Base-by-base conservation (phyloP, 2,888 invertebrate genomes). In the Merodon equestris region DNA sequence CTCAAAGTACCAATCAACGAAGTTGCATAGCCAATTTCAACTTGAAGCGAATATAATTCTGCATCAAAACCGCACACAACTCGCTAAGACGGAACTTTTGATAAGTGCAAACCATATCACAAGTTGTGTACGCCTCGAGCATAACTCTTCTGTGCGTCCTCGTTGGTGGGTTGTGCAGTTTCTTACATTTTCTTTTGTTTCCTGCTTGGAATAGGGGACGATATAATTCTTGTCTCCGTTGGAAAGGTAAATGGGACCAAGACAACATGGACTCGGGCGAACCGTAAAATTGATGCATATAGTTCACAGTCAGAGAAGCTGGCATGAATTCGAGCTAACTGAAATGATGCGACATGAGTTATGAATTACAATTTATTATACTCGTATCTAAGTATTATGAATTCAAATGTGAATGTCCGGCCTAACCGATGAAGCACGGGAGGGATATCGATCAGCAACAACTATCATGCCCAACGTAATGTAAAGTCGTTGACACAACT, bases 61-160 rank as follows among this genome's bases (percentile, higher is more conserved):
- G 27, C 27, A 27, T 4, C 27, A 27, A 27, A 27, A 27, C 27
- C 27, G 27, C 27, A 27, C 27, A 27, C 27, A 53, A 27, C 18
- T 40, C 10, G 13, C 0, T 3, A 19, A 13, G 19, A 14, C 42
- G 42, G 44, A 56, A 19, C 13, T 56, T 27, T 56, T 44, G 19
- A 56, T 44, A 56, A 44, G 13, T 18, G 12, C 13, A 56, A 56
- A 44, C 56, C 14, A 19, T 56, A 19, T 56, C 17, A 44, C 44
- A 44, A 44, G 18, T 44, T n/a, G n/a, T n/a, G n/a, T 13, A 44
- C 44, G 27, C 56, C 44, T n/a, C 2, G 15, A 9, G 44, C 50
- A 44, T 13, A 50, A 36, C 36, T 36, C 10, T 12, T 9, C 34
- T 15, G 12, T 10, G 2, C 0, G 9, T 7, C 7, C 7, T 27